phyloP scores from a whole-genome alignment of 1,140 invertebrate genomes.

The Lordiphosa mommai region DNA sequence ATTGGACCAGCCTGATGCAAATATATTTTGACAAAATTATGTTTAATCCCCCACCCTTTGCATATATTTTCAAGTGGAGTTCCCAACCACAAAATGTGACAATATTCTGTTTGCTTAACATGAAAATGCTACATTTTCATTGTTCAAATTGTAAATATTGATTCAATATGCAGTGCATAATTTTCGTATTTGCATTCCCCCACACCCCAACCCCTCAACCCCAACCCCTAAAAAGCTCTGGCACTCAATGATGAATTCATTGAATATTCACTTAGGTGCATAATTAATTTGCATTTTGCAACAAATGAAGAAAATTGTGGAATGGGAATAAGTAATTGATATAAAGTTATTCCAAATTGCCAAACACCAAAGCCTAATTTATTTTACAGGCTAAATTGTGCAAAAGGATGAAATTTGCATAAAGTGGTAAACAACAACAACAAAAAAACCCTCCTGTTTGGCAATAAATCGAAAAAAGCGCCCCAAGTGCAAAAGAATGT shows the following conservation, averaged over 20 bases:
- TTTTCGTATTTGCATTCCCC: conserved; percentile 17
- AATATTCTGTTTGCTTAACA: too few species aligned
- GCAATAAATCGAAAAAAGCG: too few species aligned
- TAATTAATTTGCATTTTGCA: conserved; percentile 33
- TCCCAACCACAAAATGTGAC: too few species aligned
- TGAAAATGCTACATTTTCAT: too few species aligned
- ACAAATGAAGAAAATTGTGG: neutral
- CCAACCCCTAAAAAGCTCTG: neutral
- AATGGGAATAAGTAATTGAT: conserved; percentile 9
- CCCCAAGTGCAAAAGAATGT: too few species aligned
- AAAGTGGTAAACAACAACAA: conserved; percentile 53
- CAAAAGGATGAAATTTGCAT: conserved; percentile 44
- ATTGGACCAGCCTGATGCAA: too few species aligned
- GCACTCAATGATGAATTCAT: conserved; percentile 33
- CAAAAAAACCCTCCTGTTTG: too few species aligned
- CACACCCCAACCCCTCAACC: neutral
- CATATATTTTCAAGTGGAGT: too few species aligned
- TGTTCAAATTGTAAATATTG: too few species aligned
- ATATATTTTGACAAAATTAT: too few species aligned
- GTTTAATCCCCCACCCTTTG: too few species aligned
- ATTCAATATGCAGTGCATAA: conserved; percentile 7
- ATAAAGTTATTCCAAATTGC: neutral
- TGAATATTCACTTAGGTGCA: conserved; percentile 39
- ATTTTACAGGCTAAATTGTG: neutral
- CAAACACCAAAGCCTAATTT: too few species aligned